These are phyloP conservation scores for Sitodiplosis mosellana DNA, from an alignment of 1,140 invertebrate species.

Conservation along the genomic window DNA sequence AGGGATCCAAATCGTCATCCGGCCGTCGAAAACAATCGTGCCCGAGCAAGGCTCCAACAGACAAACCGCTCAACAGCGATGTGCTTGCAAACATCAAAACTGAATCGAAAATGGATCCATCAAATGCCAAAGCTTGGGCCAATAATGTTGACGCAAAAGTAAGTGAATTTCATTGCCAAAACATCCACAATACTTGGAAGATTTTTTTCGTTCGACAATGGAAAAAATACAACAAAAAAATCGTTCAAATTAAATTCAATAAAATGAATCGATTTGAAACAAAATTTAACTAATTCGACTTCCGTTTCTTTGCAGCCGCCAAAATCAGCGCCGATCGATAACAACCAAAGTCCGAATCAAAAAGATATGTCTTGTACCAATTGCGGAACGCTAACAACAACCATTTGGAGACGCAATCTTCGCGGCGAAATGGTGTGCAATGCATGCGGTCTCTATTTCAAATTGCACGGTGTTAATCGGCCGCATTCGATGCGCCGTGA, in stretches of 20 bases:
- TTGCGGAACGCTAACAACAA: conserved; percentile 76
- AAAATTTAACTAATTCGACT: too few species aligned
- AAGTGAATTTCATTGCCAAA: neutral
- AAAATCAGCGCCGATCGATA: too few species aligned
- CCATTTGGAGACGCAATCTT: conserved; percentile 78
- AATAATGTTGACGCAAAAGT: neutral
- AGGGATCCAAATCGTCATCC: conserved; percentile 3
- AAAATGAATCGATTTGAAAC: too few species aligned
- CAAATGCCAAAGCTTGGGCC: neutral
- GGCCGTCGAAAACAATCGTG: conserved; percentile 24
- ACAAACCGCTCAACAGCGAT: neutral
- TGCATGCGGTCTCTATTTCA: conserved; percentile 85
- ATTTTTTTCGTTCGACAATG: too few species aligned
- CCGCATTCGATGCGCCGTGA: conserved; percentile 92
- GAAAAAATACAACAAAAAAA: too few species aligned
- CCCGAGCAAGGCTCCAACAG: conserved; percentile 14
- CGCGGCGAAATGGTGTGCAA: conserved; percentile 87
- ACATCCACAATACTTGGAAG: neutral
- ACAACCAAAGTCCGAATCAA: conserved; percentile 16
- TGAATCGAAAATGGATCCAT: neutral
- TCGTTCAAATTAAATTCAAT: too few species aligned
- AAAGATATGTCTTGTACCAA: conserved; percentile 62
- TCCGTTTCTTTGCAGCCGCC: too few species aligned
- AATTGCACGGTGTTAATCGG: conserved; percentile 75
- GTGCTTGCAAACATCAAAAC: neutral